These are phyloP conservation scores for Porites australiensis DNA, from an alignment of 64 coral and sea anemone genomes.

Conservation along the genomic window DNA sequence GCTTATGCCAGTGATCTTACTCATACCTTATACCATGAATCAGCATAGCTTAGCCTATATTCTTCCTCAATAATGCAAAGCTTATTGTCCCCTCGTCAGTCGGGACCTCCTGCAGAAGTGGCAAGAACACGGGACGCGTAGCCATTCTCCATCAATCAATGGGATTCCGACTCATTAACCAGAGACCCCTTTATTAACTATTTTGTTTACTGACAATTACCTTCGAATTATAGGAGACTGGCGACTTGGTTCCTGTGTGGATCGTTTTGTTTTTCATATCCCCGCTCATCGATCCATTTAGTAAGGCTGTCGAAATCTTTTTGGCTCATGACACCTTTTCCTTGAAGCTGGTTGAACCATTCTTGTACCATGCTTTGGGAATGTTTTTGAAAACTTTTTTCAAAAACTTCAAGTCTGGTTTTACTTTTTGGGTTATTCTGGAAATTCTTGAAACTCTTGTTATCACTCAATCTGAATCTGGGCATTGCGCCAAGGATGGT, in stretches of 20 bases:
- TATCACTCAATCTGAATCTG: not conserved
- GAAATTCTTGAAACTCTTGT: not conserved
- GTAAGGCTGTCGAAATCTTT: not conserved
- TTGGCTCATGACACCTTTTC: conserved; percentile 5
- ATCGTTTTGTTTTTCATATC: not conserved
- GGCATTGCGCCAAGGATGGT: conserved; percentile 8
- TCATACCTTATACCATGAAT: not conserved
- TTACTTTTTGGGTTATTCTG: not conserved
- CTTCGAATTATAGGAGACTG: not conserved
- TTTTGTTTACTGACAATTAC: conserved; percentile 9
- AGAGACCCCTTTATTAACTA: not conserved
- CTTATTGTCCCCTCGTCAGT: not conserved
- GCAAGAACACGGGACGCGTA: not conserved
- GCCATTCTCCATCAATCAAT: not conserved
- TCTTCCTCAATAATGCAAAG: not conserved
- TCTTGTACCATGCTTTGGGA: not conserved
- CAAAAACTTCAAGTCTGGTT: not conserved
- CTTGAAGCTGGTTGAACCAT: conserved; percentile 1
- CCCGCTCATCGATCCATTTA: not conserved
- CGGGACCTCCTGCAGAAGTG: not conserved
- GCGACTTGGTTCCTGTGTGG: not conserved
- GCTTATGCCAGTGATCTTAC: not conserved
- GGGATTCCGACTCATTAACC: not conserved
- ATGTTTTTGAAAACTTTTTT: not conserved
- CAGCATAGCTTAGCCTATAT: not conserved